A percentile compares a stretch with the other conserved stretches of the same genome.
These are phyloP conservation scores for Coturnix japonica DNA, from an alignment of 2,113 vertebrate genomes.

Conservation along the genomic window DNA sequence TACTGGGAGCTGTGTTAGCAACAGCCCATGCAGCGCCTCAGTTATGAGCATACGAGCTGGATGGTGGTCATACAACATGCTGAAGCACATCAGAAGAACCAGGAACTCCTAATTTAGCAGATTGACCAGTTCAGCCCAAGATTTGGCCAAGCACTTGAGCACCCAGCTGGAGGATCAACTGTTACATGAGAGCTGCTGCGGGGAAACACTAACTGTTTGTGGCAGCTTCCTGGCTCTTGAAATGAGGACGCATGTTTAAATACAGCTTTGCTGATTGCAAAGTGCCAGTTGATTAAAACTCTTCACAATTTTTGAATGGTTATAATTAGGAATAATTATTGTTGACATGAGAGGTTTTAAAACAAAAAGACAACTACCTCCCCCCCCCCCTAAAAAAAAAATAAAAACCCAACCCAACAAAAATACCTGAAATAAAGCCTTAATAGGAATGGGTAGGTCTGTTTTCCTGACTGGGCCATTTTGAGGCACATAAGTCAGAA, in stretches of 20 bases:
- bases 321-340: not conserved
- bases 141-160: not conserved
- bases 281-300: not conserved
- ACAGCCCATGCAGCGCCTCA: not conserved
- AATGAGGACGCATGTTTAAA: not conserved
- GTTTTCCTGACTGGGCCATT: not conserved
- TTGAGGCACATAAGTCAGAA: not conserved
- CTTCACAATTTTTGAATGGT: not conserved
- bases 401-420: no score
- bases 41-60: fast-evolving
- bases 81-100: not conserved
- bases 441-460: not conserved
- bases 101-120: not conserved
- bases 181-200: not conserved
- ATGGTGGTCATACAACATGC: fast-evolving
- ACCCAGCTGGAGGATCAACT: not conserved
- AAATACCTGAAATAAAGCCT: not conserved
- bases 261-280: not conserved
- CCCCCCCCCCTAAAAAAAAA: no score
- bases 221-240: not conserved
- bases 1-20: not conserved
- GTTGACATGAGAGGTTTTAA: not conserved
- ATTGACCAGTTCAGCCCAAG: not conserved
- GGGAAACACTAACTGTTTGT: not conserved
- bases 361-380: not conserved